These are phyloP conservation scores for Sminthurides bifidus DNA, from an alignment of 1,140 invertebrate species.

Conservation along the genomic window DNA sequence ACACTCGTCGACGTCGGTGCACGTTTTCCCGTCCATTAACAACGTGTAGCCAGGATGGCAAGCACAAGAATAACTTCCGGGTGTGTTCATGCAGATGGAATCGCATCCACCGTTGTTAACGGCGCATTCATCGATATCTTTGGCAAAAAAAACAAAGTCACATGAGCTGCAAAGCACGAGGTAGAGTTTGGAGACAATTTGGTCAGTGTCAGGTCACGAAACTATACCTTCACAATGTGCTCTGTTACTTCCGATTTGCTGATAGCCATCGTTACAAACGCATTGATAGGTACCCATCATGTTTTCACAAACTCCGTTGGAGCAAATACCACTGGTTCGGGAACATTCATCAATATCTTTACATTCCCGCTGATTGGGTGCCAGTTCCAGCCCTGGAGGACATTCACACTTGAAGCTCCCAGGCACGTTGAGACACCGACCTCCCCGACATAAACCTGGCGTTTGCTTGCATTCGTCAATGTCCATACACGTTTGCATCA, in stretches of 20 bases:
- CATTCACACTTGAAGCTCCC: slow-evolving; percentile 51
- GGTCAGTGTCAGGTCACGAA: no score
- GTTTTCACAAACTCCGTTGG: slow-evolving; percentile 74
- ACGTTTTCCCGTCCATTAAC: slow-evolving; percentile 38
- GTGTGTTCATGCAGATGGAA: slow-evolving; percentile 48
- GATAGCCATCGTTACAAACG: slow-evolving; percentile 62
- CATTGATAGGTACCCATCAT: slow-evolving; percentile 68
- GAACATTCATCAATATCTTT: slow-evolving; percentile 50
- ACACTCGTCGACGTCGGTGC: slow-evolving; percentile 56
- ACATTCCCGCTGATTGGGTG: slow-evolving; percentile 50
- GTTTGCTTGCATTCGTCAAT: slow-evolving; percentile 67
- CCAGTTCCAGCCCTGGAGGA: slow-evolving; percentile 49
- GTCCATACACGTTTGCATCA: slow-evolving; percentile 76
- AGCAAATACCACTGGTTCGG: slow-evolving; percentile 68
- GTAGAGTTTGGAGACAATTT: no score
- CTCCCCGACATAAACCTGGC: slow-evolving; percentile 55
- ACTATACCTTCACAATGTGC: slow-evolving; percentile 46
- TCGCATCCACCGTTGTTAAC: slow-evolving; percentile 52
- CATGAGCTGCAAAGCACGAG: no score
- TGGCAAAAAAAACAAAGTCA: no score
- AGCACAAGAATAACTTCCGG: slow-evolving; percentile 42
- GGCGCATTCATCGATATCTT: slow-evolving; percentile 54
- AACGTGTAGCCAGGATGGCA: slow-evolving; percentile 38
- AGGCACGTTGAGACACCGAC: slow-evolving; percentile 61
- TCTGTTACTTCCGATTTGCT: slow-evolving; percentile 48